Evolutionary conservation across 2,797 vertebrate species (phyloP).

Genomic region (Prionace glauca): DNA sequence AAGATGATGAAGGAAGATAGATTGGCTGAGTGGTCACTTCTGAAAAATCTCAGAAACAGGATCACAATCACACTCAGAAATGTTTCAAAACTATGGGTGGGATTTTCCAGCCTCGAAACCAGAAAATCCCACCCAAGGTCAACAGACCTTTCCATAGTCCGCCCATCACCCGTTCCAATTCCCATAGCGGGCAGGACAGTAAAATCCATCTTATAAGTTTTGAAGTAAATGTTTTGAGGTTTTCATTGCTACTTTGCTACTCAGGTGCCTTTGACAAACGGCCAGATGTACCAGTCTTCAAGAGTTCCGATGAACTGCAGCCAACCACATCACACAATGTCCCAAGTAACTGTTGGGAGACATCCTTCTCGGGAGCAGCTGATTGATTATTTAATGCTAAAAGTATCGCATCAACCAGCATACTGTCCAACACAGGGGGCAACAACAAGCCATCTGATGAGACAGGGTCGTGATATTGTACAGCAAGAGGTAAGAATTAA

Average conservation of each 20-base stretch:
- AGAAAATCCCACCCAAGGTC: too few species aligned
- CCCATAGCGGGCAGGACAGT: too few species aligned
- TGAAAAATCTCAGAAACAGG: not conserved
- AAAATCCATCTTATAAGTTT: not conserved
- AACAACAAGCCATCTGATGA: slow-evolving; percentile 45
- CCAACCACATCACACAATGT: slow-evolving; percentile 64
- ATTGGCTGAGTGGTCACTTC: not conserved
- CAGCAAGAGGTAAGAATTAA: slow-evolving; percentile 76
- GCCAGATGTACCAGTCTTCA: slow-evolving; percentile 76
- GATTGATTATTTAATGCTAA: slow-evolving; percentile 93
- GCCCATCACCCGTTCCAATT: too few species aligned
- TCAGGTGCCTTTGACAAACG: slow-evolving; percentile 91
- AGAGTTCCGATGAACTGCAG: slow-evolving; percentile 72
- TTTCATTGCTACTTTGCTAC: not conserved
- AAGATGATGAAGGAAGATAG: not conserved
- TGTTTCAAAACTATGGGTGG: not conserved
- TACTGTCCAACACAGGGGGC: slow-evolving; percentile 68
- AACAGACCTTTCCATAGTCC: too few species aligned
- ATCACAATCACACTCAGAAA: not conserved
- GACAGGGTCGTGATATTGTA: slow-evolving; percentile 65
- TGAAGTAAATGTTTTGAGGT: too few species aligned
- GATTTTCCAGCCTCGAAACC: too few species aligned
- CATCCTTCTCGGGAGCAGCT: slow-evolving; percentile 92
- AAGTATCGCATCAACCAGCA: slow-evolving; percentile 74
- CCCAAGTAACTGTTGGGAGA: slow-evolving; percentile 73